These are phyloP conservation scores for Alligator mississippiensis DNA, from an alignment of 2,113 vertebrate species.

Conservation along the genomic window DNA sequence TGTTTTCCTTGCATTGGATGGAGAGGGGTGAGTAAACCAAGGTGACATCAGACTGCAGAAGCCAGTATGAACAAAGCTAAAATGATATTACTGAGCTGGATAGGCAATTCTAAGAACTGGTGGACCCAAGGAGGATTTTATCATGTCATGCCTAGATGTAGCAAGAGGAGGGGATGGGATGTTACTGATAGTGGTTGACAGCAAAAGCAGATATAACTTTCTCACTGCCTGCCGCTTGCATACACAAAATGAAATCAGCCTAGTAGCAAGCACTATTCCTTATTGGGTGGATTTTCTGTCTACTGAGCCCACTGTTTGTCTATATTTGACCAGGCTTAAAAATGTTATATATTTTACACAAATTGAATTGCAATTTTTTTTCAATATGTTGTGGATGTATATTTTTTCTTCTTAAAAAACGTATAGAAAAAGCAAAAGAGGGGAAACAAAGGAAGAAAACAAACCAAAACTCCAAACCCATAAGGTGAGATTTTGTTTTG, in stretches of 20 bases:
- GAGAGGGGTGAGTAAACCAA: not conserved
- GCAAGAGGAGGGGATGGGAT: not conserved
- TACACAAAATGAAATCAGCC: not conserved
- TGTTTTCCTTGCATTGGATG: not conserved
- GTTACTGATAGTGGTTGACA: not conserved
- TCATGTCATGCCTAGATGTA: not conserved
- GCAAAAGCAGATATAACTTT: too few relatives aligned
- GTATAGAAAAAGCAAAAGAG: not conserved
- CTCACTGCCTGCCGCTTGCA: not conserved
- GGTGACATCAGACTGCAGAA: not conserved
- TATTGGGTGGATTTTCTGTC: not conserved
- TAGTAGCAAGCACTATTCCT: not conserved
- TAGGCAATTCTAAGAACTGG: not conserved
- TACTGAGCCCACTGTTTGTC: not conserved
- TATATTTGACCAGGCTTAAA: not conserved
- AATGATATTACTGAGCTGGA: not conserved
- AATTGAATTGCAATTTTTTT: not conserved
- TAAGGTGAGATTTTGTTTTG: too few relatives aligned
- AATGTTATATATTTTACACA: not conserved
- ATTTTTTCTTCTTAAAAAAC: not conserved
- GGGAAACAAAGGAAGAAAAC: too few relatives aligned
- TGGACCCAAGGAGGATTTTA: not conserved
- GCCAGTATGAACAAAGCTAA: not conserved
- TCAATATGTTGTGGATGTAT: not conserved
- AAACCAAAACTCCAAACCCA: too few relatives aligned